phyloP scores from a whole-genome alignment of 2,888 invertebrate species.

The Eupithecia exiguata region DNA sequence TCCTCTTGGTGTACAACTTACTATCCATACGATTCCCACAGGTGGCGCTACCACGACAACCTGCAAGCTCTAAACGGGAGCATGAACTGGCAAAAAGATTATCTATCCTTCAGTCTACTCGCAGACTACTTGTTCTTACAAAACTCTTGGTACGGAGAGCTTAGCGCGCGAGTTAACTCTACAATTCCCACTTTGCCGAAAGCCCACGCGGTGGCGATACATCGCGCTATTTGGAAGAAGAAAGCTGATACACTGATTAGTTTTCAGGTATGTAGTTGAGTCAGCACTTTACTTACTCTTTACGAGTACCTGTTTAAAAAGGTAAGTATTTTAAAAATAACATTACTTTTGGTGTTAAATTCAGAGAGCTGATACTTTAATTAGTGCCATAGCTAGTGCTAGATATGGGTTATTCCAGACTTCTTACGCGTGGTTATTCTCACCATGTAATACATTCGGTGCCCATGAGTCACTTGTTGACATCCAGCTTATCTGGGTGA shows the following conservation, averaged over 20 bases:
- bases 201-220: slow-evolving; percentile 75
- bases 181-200: slow-evolving; percentile 74
- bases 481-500: too few relatives aligned
- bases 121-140: slow-evolving; percentile 78
- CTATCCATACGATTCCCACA: slow-evolving; percentile 39
- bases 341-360: too few relatives aligned
- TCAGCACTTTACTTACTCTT: too few relatives aligned
- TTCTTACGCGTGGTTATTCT: too few relatives aligned
- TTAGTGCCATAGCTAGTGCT: too few relatives aligned
- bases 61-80: slow-evolving; percentile 79
- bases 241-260: slow-evolving; percentile 77
- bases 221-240: slow-evolving; percentile 77
- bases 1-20: background rate
- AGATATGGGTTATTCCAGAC: too few relatives aligned
- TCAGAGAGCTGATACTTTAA: too few relatives aligned
- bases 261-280: slow-evolving; percentile 19
- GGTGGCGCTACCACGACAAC: slow-evolving; percentile 82
- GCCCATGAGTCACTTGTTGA: too few relatives aligned
- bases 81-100: slow-evolving; percentile 82
- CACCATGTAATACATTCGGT: too few relatives aligned
- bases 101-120: slow-evolving; percentile 72
- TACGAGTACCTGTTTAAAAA: too few relatives aligned
- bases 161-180: slow-evolving; percentile 75
- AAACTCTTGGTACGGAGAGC: slow-evolving; percentile 77
- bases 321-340: too few relatives aligned